These are phyloP conservation scores for Temnothorax nylanderi DNA, from an alignment of 1,140 invertebrate species.

Conservation along the genomic window DNA sequence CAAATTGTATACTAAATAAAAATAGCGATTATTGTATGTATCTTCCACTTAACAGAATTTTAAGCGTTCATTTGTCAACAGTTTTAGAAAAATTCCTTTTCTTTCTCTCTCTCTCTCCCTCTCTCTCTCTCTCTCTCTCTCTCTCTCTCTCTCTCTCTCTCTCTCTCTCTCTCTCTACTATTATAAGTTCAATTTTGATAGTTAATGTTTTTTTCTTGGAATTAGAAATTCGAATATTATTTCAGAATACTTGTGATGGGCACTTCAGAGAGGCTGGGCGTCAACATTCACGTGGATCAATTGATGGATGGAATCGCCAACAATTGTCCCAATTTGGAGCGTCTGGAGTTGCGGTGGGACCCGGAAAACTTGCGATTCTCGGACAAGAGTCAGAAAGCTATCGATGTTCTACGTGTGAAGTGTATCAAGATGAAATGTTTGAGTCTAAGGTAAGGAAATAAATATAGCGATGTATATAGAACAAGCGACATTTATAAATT, in stretches of 20 bases:
- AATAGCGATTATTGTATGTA: background rate
- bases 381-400: conserved; percentile 99
- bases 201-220: background rate
- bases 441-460: conserved; percentile 90
- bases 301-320: conserved; percentile 99
- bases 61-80: background rate
- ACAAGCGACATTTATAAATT: background rate
- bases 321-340: conserved; percentile 94
- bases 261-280: conserved; percentile 97
- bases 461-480: background rate
- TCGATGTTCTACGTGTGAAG: conserved; percentile 95
- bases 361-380: conserved; percentile 99
- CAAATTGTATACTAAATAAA: background rate
- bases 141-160: background rate
- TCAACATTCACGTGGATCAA: conserved; percentile 98
- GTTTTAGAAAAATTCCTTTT: background rate
- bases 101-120: too few relatives aligned
- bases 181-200: conserved; percentile 4
- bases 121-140: too few relatives aligned
- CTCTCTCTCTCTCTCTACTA: background rate
- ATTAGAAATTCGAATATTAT: background rate
- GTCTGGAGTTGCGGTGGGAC: conserved; percentile 98
- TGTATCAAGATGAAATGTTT: conserved; percentile 94
- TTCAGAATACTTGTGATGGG: conserved; percentile 98
- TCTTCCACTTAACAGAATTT: background rate